Base-by-base conservation (phyloP, 2,888 invertebrate species). In the Notodonta dromedarius region DNA sequence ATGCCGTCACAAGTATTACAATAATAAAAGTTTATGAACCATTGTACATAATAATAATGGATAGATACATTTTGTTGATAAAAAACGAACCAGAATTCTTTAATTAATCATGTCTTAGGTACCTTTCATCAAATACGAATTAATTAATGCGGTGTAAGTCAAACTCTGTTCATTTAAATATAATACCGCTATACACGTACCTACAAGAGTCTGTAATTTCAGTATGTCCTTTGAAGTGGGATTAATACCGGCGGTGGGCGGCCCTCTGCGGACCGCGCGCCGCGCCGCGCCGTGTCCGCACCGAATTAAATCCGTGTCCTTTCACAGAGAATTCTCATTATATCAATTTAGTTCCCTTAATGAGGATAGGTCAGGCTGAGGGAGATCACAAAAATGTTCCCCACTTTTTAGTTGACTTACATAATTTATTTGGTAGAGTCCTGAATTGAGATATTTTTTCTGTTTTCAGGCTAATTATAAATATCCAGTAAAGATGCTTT, bases 171-270 rank as follows among this genome's bases (percentile, higher is more conserved):
- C 78, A 84, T 83, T 83, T 82, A 76, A 79, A 84, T 81, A 78
- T 76, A 78, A 78, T 79, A 75, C 76, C 56, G 62, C 65, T 75
- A 73, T 67, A 72, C 67, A 70, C 63, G 59, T 63, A 68, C 58
- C 57, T 71, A 74, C 63, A 73, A 80, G 77, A 79, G 83, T 78
- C 70, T 84, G 82, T 86, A 89, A 89, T 88, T 87, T 83, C 80
- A 86, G 78, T 73, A 70, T 82, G 82, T 82, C 90, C 93, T 92
- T 92, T 92, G 92, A 92, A 88, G 93, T 92, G 73, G 86, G 91
- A 92, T 92, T 92, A 92, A 84, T 82, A 78, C 79, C 77, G 83
- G 73, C 75, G 72, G 73, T 69, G 74, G 71, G 77, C 69, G 73
- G 73, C 77, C 83, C 82, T 78, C 78, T 76, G 69, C 73, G 74